Conservation (phyloP, 2,888 invertebrate species). For the Bembecia ichneumoniformis region DNA sequence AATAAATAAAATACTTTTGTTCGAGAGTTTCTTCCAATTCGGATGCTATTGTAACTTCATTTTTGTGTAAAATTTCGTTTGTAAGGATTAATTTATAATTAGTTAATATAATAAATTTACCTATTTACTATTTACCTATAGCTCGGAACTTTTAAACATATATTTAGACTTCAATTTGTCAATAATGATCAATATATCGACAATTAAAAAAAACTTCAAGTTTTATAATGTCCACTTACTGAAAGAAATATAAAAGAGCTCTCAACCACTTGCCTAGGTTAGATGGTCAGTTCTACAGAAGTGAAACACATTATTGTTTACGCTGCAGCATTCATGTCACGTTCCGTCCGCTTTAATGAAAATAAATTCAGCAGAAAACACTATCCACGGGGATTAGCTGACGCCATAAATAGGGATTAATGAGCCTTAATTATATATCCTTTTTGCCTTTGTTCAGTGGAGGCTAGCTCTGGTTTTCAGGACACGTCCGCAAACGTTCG, state of each 20-base stretch:
- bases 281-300: background rate
- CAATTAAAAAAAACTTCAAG: too few relatives aligned
- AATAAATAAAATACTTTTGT: background rate
- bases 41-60: background rate
- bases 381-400: constrained; percentile 34
- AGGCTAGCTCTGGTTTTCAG: constrained; percentile 25
- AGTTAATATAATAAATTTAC: too few relatives aligned
- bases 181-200: too few relatives aligned
- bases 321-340: constrained; percentile 21
- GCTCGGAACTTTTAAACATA: too few relatives aligned
- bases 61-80: too few relatives aligned
- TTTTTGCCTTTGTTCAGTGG: constrained; percentile 26
- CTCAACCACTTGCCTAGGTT: too few relatives aligned
- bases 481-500: constrained; percentile 33
- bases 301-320: constrained; percentile 8
- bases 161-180: too few relatives aligned
- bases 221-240: too few relatives aligned
- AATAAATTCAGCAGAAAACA: constrained; percentile 24
- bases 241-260: too few relatives aligned
- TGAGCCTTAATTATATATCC: constrained; percentile 50
- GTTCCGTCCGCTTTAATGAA: constrained; percentile 20
- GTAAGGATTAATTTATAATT: too few relatives aligned
- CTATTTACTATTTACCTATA: too few relatives aligned
- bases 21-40: background rate
- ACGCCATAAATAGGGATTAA: constrained; percentile 50